A percentile compares a stretch with the other conserved stretches of the same genome.
phyloP scores from a whole-genome alignment of 2,113 vertebrate genomes.

The Eolophus roseicapilla region DNA sequence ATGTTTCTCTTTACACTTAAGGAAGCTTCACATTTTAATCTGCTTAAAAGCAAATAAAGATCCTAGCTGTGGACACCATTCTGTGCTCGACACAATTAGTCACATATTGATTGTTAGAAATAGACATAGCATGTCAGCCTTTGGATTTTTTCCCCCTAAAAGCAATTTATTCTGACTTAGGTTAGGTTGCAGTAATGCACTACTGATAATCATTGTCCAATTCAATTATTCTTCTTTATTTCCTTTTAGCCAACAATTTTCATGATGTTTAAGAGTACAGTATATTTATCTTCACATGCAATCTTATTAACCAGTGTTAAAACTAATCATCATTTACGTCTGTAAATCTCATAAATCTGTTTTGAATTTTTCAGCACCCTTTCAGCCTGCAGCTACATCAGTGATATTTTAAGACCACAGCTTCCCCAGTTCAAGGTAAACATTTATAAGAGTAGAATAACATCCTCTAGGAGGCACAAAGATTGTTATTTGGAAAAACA shows the following conservation, averaged over 20 bases:
- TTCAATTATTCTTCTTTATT: constrained; percentile 7
- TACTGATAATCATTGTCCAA: constrained; percentile 28
- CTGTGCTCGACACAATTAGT: neutral
- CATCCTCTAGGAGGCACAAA: neutral
- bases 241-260: neutral
- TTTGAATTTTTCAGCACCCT: neutral
- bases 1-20: neutral
- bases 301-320: neutral
- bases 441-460: neutral
- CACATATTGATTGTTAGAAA: neutral
- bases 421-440: neutral
- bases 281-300: neutral
- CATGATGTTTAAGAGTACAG: neutral
- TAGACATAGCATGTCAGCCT: constrained; percentile 7
- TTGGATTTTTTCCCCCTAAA: neutral
- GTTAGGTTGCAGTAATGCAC: neutral
- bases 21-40: neutral
- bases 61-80: neutral
- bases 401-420: neutral
- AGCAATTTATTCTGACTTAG: neutral
- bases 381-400: neutral
- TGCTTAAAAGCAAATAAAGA: neutral
- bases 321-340: neutral
- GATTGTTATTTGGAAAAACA: neutral
- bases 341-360: neutral